These are phyloP conservation scores for Bovichtus diacanthus DNA, from an alignment of 2,797 vertebrate species.

Conservation along the genomic window DNA sequence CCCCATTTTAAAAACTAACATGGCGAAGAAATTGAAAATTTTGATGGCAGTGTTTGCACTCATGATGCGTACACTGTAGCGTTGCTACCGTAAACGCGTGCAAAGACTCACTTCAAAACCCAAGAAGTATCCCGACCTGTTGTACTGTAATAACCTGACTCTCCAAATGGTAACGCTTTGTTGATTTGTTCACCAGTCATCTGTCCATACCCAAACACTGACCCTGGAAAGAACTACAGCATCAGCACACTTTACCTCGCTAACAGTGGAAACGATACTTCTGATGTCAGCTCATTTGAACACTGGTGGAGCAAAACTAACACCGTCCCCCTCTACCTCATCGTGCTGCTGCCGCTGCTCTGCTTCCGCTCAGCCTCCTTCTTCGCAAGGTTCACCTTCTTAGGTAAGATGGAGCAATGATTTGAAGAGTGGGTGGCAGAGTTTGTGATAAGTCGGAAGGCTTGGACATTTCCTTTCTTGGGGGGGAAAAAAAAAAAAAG, in stretches of 20 bases:
- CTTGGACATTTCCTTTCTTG: neutral
- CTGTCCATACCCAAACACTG: slow-evolving; percentile 85
- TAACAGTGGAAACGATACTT: slow-evolving; percentile 62
- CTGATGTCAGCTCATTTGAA: slow-evolving; percentile 66
- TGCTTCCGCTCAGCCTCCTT: slow-evolving; percentile 97
- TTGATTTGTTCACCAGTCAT: slow-evolving; percentile 85
- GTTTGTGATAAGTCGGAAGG: neutral
- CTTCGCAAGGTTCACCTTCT: slow-evolving; percentile 95
- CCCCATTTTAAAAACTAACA: too few relatives aligned
- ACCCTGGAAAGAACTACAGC: slow-evolving; percentile 57
- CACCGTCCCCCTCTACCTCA: slow-evolving; percentile 93
- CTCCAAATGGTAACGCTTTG: neutral
- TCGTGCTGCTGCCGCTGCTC: slow-evolving; percentile 91
- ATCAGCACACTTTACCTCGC: neutral
- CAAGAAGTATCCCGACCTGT: too few relatives aligned
- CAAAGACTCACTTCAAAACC: too few relatives aligned
- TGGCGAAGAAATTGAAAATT: too few relatives aligned
- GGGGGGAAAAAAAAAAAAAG: too few relatives aligned
- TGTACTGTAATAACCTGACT: neutral
- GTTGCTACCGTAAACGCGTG: too few relatives aligned
- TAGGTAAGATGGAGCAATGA: slow-evolving; percentile 84
- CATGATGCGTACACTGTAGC: too few relatives aligned
- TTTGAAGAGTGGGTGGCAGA: neutral
- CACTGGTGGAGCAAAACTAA: slow-evolving; percentile 92
- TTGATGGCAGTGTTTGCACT: too few relatives aligned